Conservation (phyloP, 2,888 invertebrate species). For the Beris morrisii region DNA sequence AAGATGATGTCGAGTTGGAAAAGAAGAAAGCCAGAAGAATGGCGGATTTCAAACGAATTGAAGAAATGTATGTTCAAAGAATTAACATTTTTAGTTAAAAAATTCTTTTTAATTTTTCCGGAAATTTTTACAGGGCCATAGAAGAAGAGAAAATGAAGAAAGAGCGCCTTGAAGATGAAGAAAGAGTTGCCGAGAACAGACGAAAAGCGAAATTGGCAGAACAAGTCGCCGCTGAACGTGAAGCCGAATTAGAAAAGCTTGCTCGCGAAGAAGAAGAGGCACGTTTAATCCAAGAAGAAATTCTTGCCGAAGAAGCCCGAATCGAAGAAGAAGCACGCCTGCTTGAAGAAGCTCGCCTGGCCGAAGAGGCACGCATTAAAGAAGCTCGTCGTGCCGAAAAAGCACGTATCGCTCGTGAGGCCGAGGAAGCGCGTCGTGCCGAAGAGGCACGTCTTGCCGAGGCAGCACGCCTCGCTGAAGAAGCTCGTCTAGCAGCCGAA, state of each 20-base stretch:
- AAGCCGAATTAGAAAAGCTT: conserved; percentile 48
- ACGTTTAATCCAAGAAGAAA: conserved; percentile 55
- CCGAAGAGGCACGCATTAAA: conserved; percentile 47
- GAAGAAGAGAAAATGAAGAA: conserved; percentile 63
- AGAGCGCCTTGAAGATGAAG: conserved; percentile 59
- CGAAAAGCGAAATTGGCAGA: conserved; percentile 57
- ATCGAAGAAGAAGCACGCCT: conserved; percentile 49
- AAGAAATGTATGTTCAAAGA: conserved; percentile 47
- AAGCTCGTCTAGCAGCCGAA: conserved; percentile 54
- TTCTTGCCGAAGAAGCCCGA: conserved; percentile 53
- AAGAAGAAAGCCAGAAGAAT: conserved; percentile 61
- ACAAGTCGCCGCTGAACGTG: conserved; percentile 57
- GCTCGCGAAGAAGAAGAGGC: conserved; percentile 49
- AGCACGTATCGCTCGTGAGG: conserved; percentile 52
- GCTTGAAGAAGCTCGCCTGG: conserved; percentile 57
- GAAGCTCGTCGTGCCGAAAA: conserved; percentile 54
- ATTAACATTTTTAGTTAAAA: neutral
- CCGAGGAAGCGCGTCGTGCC: conserved; percentile 56
- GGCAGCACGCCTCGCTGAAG: conserved; percentile 52
- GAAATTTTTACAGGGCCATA: conserved; percentile 53
- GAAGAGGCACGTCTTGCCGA: conserved; percentile 44
- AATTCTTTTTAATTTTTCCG: neutral
- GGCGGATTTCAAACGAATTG: conserved; percentile 60
- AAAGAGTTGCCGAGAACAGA: conserved; percentile 59
- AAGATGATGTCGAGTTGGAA: conserved; percentile 51